Evolutionary conservation across 2,888 invertebrate genomes (phyloP), one percentile per base, ranked within the genome.

Genomic region (Boloria selene): DNA sequence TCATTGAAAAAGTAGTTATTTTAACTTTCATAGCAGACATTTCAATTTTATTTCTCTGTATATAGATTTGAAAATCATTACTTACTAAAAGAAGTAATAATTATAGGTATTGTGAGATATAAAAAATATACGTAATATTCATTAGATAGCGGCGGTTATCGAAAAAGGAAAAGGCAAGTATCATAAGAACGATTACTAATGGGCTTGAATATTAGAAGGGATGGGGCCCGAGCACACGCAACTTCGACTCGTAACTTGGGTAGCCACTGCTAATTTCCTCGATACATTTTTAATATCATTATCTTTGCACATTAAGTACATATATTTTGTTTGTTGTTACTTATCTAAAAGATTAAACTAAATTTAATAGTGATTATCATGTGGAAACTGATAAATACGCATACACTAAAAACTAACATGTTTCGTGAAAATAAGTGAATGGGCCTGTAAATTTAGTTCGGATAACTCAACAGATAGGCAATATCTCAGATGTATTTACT

Each of bases 271-370:
- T 69, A 72, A 71, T 75, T 68, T 61, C 52, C 51, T 44, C 68
- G 45, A 77, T 82, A 79, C 73, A 83, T 83, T 79, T 80, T 82
- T 82, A 79, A 82, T 76, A 75, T 71, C 59, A 51, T 47, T 45
- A 53, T 67, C 55, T 69, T 74, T 75, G 74, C 76, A 78, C 75
- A 77, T 70, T 64, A 67, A 64, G 18, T 51, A 44, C 7, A 7
- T 38, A 38, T 38, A 38, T 38, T 38, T 38, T 38, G 61, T 64
- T 61, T 52, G 10, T 16, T 1, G 14, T 2, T 6, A 14, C 10
- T 17, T 52, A 16, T 31, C 38, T 58, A 1, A 38, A 38, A 38
- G 7, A 38, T 2, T 31, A 45, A 0, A 38, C 0, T 31, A 45
- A 0, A 44, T 61, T 45, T 22, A 22, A 50, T 13, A 50, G 18